A percentile compares a stretch with the other conserved stretches of the same genome.
Conservation (phyloP, 2,113 vertebrate genomes). For the Thamnophis sirtalis region DNA sequence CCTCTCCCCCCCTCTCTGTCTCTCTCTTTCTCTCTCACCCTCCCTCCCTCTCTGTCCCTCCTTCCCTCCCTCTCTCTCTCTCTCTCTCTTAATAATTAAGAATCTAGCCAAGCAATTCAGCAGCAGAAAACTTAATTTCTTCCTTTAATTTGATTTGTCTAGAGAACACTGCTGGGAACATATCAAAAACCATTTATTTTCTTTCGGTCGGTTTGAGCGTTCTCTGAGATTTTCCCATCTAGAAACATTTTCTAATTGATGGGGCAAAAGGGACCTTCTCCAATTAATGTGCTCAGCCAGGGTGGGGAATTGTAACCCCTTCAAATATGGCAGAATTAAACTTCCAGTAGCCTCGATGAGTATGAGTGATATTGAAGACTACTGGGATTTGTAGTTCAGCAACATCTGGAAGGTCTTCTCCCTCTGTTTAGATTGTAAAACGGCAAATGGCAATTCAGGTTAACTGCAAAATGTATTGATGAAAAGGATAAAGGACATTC, state of each 20-base stretch:
- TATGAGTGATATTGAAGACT: neutral
- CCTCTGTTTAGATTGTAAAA: neutral
- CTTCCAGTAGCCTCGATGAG: neutral
- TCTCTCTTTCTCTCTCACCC: too few relatives aligned
- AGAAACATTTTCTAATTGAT: neutral
- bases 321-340: neutral
- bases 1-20: too few relatives aligned
- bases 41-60: too few relatives aligned
- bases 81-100: slow-evolving; percentile 42
- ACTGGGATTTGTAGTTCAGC: neutral
- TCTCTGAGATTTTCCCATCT: neutral
- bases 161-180: slow-evolving; percentile 26
- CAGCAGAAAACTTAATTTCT: slow-evolving; percentile 37
- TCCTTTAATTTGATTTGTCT: slow-evolving; percentile 34
- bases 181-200: neutral
- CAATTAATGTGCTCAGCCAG: neutral
- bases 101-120: slow-evolving; percentile 40
- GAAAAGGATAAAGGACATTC: neutral
- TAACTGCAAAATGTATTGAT: neutral
- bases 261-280: neutral
- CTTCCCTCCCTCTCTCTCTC: neutral
- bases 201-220: slow-evolving; percentile 1
- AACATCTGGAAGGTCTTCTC: neutral
- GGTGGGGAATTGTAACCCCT: neutral
- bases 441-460: neutral